Base-by-base conservation (phyloP, 2,113 vertebrate genomes). In the Canis aureus region DNA sequence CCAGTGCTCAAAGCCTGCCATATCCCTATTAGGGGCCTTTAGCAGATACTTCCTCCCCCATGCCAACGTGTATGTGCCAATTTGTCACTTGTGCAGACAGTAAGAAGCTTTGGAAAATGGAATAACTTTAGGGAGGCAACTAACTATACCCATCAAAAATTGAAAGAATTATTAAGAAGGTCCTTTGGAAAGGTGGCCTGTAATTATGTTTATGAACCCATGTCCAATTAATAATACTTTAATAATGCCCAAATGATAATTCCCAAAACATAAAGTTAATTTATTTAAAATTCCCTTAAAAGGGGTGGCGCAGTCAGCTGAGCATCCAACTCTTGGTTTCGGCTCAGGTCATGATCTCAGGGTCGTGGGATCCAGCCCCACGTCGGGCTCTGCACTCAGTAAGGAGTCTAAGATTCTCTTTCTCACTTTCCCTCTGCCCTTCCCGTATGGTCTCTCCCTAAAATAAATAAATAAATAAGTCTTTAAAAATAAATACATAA, bases 181-280 rank as follows among this genome's bases (percentile, higher is more conserved):
- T 74, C 25, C 85, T 94, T 97, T 87, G 49, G 89, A 94, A 95
- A 97, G 22, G 17, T 96, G 23, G 43, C 11, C 76, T 94, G 71
- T 86, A 67, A 60, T 97, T 95, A 81, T 88, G 32, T 96, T 95
- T 95, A 92, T 80, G 49, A 82, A 97, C 90, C 80, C 82, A n/a
- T 95, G 59, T 82, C 62, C 38, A 85, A 49, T 55, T 96, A 27
- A 27, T 92, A 64, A 90, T 91, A 91, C 49, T 96, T 96, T 92
- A 95, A 90, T 97, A 89, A 85, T 94, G 17, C 16, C 67, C 49
- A 90, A 76, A 80, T 93, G 57, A 89, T 89, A 95, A 88, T 85
- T 62, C 86, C 79, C 38, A 60, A 93, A 96, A 91, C 93, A 82
- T 96, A 92, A 94, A 92, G 60, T 89, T 88, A 83, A 87, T 76